A percentile compares a stretch with the other conserved stretches of the same genome.
phyloP scores from a whole-genome alignment of 2,113 vertebrate species.

The Pantherophis guttatus region DNA sequence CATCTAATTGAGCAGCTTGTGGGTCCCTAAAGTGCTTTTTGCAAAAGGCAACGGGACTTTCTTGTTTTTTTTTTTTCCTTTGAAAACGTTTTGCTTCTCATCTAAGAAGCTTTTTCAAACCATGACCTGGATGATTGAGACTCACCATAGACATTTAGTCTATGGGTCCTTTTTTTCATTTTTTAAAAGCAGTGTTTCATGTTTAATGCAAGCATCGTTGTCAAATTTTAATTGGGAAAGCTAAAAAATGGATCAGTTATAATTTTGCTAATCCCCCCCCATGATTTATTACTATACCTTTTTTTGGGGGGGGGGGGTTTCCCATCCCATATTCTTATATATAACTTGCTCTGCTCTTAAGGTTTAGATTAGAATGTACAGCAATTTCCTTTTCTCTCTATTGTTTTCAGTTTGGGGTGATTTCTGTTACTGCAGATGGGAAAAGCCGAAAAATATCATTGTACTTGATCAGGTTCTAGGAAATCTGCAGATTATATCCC shows the following conservation, averaged over 20 bases:
- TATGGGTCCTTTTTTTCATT: too few relatives aligned
- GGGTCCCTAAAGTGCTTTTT: not conserved
- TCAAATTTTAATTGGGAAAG: not conserved
- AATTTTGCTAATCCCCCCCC: constrained; percentile 29
- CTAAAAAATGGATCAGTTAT: constrained; percentile 33
- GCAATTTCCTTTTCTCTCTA: not conserved
- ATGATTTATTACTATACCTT: constrained; percentile 36
- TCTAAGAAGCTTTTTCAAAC: not conserved
- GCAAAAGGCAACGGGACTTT: not conserved
- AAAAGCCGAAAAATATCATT: not conserved
- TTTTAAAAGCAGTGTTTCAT: constrained; percentile 7
- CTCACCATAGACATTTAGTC: not conserved
- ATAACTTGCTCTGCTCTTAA: not conserved
- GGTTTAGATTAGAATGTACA: not conserved
- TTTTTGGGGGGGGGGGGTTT: constrained; percentile 16
- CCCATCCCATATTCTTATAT: too few relatives aligned
- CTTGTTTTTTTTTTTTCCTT: not conserved
- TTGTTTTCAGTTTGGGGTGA: not conserved
- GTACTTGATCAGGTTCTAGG: not conserved
- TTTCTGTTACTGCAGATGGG: not conserved
- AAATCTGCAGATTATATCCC: not conserved
- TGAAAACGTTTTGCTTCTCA: not conserved
- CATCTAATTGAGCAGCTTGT: constrained; percentile 24
- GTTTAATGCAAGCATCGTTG: constrained; percentile 1
- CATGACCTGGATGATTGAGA: not conserved